Evolutionary conservation across 2,113 vertebrate genomes (phyloP).

Genomic region (Campylorhamphus procurvoides): DNA sequence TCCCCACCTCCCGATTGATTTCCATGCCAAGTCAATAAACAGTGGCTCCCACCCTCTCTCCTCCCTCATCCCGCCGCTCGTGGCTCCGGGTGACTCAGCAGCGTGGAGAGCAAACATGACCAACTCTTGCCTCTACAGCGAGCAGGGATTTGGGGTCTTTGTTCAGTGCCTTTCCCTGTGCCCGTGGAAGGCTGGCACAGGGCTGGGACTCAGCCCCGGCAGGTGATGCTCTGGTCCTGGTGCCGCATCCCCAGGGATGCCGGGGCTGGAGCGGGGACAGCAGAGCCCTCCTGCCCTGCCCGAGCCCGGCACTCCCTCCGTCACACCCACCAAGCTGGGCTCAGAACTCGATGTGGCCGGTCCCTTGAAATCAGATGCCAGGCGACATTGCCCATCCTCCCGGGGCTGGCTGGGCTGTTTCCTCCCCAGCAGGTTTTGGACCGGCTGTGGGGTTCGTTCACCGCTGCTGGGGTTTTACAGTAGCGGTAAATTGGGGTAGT

Average conservation of each 20-base stretch:
- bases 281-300: background rate
- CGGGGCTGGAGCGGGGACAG: background rate
- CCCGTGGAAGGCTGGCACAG: background rate
- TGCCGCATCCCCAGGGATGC: background rate
- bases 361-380: background rate
- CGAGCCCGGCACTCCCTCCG: background rate
- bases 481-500: too few species aligned
- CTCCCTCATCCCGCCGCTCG: background rate
- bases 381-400: background rate
- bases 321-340: background rate
- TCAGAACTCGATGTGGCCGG: background rate
- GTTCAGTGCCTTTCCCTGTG: background rate
- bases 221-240: background rate
- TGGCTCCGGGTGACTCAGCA: conserved; percentile 32
- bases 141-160: background rate
- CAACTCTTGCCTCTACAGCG: conserved; percentile 20
- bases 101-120: background rate
- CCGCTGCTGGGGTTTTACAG: background rate
- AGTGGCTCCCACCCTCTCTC: background rate
- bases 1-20: background rate
- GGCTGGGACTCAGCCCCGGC: background rate
- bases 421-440: background rate
- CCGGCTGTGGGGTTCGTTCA: fast-evolving
- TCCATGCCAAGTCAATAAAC: background rate
- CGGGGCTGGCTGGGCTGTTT: background rate